These are phyloP conservation scores for Mythimna pallens DNA, from an alignment of 2,888 invertebrate species.

Conservation along the genomic window DNA sequence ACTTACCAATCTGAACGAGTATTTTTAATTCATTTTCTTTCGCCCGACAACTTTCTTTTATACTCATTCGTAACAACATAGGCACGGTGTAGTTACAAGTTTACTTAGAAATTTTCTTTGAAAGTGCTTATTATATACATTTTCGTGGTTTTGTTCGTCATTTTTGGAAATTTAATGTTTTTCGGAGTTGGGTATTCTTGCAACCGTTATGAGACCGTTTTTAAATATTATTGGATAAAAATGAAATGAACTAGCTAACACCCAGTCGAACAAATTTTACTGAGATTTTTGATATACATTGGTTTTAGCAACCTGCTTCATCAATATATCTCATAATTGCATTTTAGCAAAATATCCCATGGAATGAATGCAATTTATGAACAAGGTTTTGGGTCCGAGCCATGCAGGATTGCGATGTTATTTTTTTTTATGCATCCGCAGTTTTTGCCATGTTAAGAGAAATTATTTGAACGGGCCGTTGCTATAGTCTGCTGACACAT, in stretches of 20 bases:
- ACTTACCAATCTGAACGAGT: slow-evolving; percentile 74
- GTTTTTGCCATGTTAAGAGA: slow-evolving; percentile 40
- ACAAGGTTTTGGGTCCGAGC: slow-evolving; percentile 25
- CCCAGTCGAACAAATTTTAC: neutral
- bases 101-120: slow-evolving; percentile 50
- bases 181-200: slow-evolving; percentile 6
- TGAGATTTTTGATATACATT: neutral
- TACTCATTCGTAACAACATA: slow-evolving; percentile 57
- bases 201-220: neutral
- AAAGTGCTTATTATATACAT: slow-evolving; percentile 45
- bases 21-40: slow-evolving; percentile 73
- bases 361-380: slow-evolving; percentile 19
- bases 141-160: slow-evolving; percentile 23
- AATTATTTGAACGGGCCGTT: slow-evolving; percentile 47
- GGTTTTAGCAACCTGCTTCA: neutral
- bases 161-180: slow-evolving; percentile 28
- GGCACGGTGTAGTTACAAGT: slow-evolving; percentile 56
- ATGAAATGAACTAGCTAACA: too few relatives aligned
- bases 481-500: slow-evolving; percentile 17
- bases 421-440: slow-evolving; percentile 35
- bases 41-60: slow-evolving; percentile 65
- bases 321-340: neutral
- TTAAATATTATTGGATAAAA: too few relatives aligned
- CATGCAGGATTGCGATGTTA: slow-evolving; percentile 14
- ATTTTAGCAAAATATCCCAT: slow-evolving; percentile 1